phyloP scores from a whole-genome alignment of 2,888 invertebrate species.

The Synergus itoensis region DNA sequence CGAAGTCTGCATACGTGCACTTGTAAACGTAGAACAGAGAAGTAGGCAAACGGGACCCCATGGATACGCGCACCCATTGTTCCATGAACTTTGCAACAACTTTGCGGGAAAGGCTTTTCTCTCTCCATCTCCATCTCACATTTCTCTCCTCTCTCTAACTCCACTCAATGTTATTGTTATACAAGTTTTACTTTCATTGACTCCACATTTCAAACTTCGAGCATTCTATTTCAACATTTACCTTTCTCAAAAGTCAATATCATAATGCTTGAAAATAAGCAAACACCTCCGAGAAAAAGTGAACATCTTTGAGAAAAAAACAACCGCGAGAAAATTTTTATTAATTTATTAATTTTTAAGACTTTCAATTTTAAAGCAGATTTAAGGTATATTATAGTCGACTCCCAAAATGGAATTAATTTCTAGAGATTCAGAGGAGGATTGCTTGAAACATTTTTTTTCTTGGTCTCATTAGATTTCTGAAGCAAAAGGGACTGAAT shows the following conservation, averaged over 20 bases:
- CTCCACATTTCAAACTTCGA: neutral
- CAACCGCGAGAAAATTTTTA: no score
- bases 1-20: constrained; percentile 12
- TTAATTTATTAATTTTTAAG: no score
- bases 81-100: constrained; percentile 75
- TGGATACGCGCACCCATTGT: constrained; percentile 73
- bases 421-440: neutral
- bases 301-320: no score
- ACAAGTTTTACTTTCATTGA: neutral
- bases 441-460: neutral
- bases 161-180: neutral
- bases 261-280: no score
- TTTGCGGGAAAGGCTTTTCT: constrained; percentile 64
- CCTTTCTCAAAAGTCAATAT: neutral
- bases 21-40: constrained; percentile 64
- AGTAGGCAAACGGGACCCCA: constrained; percentile 62
- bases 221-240: neutral
- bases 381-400: no score
- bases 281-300: no score
- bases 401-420: neutral
- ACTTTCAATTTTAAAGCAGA: no score
- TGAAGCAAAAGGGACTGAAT: constrained; percentile 43
- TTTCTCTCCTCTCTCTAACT: neutral
- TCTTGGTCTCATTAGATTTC: constrained; percentile 3
- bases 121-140: constrained; percentile 47